A percentile compares a stretch with the other conserved stretches of the same genome.
Conservation (phyloP, 2,888 invertebrate species). For the Pandemis cinnamomeana region DNA sequence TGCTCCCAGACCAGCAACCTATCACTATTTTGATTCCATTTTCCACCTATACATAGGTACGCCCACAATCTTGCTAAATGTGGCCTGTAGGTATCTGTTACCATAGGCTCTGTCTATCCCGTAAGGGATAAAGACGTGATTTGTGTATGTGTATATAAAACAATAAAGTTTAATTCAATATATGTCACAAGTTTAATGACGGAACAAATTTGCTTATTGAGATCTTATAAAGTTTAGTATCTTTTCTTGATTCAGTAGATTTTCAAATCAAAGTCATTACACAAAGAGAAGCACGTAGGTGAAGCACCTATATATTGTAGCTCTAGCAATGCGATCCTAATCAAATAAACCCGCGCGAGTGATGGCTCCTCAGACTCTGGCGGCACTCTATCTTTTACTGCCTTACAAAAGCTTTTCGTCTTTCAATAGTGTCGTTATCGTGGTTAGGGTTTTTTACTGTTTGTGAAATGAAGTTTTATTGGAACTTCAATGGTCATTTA, state of each 20-base stretch:
- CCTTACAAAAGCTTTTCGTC: constrained; percentile 29
- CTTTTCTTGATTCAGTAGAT: neutral
- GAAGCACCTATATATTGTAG: constrained; percentile 9
- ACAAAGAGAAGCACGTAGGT: neutral
- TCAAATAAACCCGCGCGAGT: constrained; percentile 36
- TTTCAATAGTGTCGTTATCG: constrained; percentile 35
- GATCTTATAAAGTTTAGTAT: too few species aligned
- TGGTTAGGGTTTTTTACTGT: constrained; percentile 20
- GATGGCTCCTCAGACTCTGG: constrained; percentile 32
- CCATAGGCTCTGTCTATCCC: too few species aligned
- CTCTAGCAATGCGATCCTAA: constrained; percentile 34
- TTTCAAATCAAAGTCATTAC: neutral
- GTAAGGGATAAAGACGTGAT: too few species aligned
- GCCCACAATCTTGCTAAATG: too few species aligned
- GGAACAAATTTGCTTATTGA: too few species aligned
- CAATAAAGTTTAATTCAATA: too few species aligned
- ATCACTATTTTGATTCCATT: too few species aligned
- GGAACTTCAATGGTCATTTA: neutral
- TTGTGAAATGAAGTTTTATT: constrained; percentile 18
- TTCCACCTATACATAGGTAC: too few species aligned
- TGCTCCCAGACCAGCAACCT: too few species aligned
- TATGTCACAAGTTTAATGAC: too few species aligned
- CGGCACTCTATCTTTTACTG: constrained; percentile 37
- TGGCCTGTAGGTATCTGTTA: too few species aligned
- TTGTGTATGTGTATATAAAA: too few species aligned